phyloP scores from a whole-genome alignment of 92 coral and sea anemone genomes.

The Blastomussa wellsi region DNA sequence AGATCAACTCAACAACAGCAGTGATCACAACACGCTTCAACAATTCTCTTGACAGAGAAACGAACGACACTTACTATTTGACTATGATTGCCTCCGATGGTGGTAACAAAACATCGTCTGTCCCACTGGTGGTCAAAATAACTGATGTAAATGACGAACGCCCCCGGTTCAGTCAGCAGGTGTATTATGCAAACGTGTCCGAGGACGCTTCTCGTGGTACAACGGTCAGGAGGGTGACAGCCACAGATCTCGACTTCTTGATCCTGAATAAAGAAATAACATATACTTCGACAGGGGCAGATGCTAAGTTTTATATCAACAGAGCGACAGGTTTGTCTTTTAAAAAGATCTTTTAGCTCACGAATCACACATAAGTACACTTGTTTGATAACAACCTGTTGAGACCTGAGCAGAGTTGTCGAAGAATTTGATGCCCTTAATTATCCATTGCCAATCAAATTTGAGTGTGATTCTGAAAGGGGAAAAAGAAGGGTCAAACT shows the following conservation, averaged over 20 bases:
- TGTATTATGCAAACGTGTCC: constrained; percentile 72
- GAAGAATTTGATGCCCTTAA: too few relatives aligned
- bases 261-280: constrained; percentile 68
- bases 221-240: constrained; percentile 74
- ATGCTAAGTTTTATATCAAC: constrained; percentile 83
- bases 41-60: constrained; percentile 81
- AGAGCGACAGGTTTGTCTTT: constrained; percentile 73
- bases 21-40: constrained; percentile 58
- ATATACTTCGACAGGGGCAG: constrained; percentile 85
- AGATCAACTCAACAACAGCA: constrained; percentile 67
- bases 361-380: too few relatives aligned
- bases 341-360: too few relatives aligned
- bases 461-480: too few relatives aligned
- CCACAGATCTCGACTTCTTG: constrained; percentile 70
- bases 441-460: too few relatives aligned
- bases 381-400: too few relatives aligned
- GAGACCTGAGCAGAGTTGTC: too few relatives aligned
- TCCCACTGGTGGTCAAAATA: constrained; percentile 47
- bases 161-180: constrained; percentile 66
- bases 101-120: constrained; percentile 56
- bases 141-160: constrained; percentile 78
- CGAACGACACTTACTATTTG: constrained; percentile 61
- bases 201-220: constrained; percentile 72
- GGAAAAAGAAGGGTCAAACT: too few relatives aligned
- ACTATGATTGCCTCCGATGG: constrained; percentile 70